Evolutionary conservation across 1,140 invertebrate species (phyloP).

Genomic region (fruit fly (Drosophila melanogaster)): DNA sequence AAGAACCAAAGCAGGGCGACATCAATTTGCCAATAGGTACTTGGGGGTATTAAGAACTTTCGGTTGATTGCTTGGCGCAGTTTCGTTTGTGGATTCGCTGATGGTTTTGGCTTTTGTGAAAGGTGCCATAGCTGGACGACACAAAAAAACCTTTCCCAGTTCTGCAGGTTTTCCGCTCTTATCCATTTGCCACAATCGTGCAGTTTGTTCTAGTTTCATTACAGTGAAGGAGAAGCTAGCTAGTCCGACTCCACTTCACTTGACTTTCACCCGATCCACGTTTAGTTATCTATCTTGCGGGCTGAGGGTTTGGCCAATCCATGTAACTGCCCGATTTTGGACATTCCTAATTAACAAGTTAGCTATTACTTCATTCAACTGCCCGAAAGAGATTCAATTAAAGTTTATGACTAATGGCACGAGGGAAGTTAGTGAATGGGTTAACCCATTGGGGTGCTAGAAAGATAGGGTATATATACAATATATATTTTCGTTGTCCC

Average conservation of each 20-base stretch:
- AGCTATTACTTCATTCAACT: slow-evolving; percentile 32
- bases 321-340: slow-evolving; percentile 7
- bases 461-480: not conserved
- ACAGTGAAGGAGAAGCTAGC: slow-evolving; percentile 37
- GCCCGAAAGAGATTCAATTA: slow-evolving; percentile 52
- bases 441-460: slow-evolving; percentile 4
- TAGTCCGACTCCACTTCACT: slow-evolving; percentile 47
- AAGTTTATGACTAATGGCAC: slow-evolving; percentile 31
- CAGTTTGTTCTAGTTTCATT: slow-evolving; percentile 58
- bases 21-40: slow-evolving; percentile 50
- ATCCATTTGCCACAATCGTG: slow-evolving; percentile 32
- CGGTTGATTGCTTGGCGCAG: slow-evolving; percentile 30
- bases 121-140: slow-evolving; percentile 55
- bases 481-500: no score
- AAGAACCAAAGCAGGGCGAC: slow-evolving; percentile 23
- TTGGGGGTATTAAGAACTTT: slow-evolving; percentile 50
- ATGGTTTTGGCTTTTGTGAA: slow-evolving; percentile 52
- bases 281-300: slow-evolving; percentile 18
- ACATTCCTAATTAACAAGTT: slow-evolving; percentile 55
- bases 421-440: slow-evolving; percentile 9
- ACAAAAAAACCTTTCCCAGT: slow-evolving; percentile 49
- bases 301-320: slow-evolving; percentile 1
- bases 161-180: slow-evolving; percentile 2
- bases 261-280: slow-evolving; percentile 63
- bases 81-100: slow-evolving; percentile 22